A percentile compares a stretch with the other conserved stretches of the same genome.
phyloP scores from a whole-genome alignment of 2,113 vertebrate species.

The Microcebus griseorufus region DNA sequence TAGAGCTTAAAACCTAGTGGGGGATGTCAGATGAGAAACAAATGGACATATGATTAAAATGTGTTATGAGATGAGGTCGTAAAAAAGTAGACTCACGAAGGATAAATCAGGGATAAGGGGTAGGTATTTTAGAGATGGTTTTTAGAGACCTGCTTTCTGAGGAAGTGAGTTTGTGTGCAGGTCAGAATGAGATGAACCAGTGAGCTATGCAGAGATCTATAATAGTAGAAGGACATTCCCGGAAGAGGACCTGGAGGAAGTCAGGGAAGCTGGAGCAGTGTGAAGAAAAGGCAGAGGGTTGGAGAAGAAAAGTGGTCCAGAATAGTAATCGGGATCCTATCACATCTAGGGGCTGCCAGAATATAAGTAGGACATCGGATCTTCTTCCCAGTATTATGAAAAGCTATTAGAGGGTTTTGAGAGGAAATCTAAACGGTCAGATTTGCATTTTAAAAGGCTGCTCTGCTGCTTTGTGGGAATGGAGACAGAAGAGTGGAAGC shows the following conservation, averaged over 20 bases:
- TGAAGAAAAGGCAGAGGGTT: not conserved
- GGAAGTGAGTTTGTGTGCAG: not conserved
- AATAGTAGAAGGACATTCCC: not conserved
- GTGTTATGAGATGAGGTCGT: no score
- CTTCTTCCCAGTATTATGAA: not conserved
- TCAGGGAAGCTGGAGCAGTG: rapidly evolving
- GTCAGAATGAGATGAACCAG: not conserved
- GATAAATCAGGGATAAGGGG: not conserved
- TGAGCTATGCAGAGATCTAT: not conserved
- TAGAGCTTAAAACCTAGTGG: not conserved
- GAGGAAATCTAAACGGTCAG: not conserved
- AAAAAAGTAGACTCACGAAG: not conserved
- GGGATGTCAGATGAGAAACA: no score
- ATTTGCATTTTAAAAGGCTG: not conserved
- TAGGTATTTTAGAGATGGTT: not conserved
- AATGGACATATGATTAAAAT: not conserved
- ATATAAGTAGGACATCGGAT: not conserved
- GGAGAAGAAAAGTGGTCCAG: not conserved
- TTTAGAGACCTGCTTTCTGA: not conserved
- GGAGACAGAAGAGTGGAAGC: not conserved
- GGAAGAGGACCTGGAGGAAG: not conserved
- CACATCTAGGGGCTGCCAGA: not conserved
- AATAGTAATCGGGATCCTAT: not conserved
- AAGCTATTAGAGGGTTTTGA: not conserved
- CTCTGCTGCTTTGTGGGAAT: not conserved